Evolutionary conservation across 1,140 invertebrate genomes (phyloP).

Genomic region (Trichoplusia ni): DNA sequence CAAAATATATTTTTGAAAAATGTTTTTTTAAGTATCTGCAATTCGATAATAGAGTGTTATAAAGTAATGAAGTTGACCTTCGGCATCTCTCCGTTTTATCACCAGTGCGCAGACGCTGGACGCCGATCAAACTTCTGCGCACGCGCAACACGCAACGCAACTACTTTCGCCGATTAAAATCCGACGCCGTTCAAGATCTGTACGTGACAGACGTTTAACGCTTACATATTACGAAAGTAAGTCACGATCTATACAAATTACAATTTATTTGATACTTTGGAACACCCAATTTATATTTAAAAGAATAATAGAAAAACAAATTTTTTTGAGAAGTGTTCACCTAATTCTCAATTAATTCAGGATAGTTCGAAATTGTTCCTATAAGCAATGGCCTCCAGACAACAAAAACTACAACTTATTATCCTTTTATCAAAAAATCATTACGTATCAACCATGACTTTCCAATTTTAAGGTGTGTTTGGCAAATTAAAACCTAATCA

Average conservation of each 20-base stretch:
- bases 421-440: too few species aligned
- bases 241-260: constrained; percentile 29
- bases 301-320: too few species aligned
- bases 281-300: too few species aligned
- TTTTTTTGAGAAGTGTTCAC: too few species aligned
- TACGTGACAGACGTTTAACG: constrained; percentile 51
- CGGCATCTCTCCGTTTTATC: constrained; percentile 1
- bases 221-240: constrained; percentile 42
- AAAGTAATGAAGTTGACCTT: not conserved
- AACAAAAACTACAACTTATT: too few species aligned
- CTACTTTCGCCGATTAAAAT: constrained; percentile 75
- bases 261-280: constrained; percentile 26
- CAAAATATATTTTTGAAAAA: too few species aligned
- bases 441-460: not conserved
- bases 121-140: constrained; percentile 52
- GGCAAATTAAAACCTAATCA: not conserved
- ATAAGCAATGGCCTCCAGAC: too few species aligned
- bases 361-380: too few species aligned
- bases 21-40: too few species aligned
- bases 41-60: too few species aligned
- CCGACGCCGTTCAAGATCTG: constrained; percentile 45
- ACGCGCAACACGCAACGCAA: constrained; percentile 56
- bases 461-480: not conserved
- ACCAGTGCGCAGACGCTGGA: constrained; percentile 41
- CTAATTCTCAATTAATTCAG: too few species aligned